A percentile compares a stretch with the other conserved stretches of the same genome.
Evolutionary conservation across 2,888 invertebrate species (phyloP).

Genomic region (Aplocera efformata): DNA sequence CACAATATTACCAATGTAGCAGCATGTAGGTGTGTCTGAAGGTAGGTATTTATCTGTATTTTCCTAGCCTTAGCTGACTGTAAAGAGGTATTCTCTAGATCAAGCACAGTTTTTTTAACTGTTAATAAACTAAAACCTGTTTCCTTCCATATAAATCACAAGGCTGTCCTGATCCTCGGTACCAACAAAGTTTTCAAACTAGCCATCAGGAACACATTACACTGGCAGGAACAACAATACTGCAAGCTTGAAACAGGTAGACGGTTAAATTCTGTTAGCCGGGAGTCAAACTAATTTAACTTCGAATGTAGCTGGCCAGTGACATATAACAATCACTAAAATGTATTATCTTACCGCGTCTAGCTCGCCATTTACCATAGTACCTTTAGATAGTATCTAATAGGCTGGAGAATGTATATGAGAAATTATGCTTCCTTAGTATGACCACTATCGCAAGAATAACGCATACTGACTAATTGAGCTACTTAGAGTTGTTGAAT

Average conservation of each 20-base stretch:
- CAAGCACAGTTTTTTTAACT: too few relatives aligned
- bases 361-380: too few relatives aligned
- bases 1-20: too few relatives aligned
- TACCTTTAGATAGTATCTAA: too few relatives aligned
- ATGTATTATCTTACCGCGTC: conserved; percentile 15
- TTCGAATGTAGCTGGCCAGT: conserved; percentile 44
- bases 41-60: too few relatives aligned
- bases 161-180: conserved; percentile 4
- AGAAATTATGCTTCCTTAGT: not conserved
- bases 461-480: conserved; percentile 15
- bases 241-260: conserved; percentile 32
- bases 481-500: conserved; percentile 26
- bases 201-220: conserved; percentile 21
- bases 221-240: conserved; percentile 23
- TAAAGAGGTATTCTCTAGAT: too few relatives aligned
- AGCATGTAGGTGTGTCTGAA: too few relatives aligned
- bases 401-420: too few relatives aligned
- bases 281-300: conserved; percentile 54
- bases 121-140: too few relatives aligned
- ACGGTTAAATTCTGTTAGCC: conserved; percentile 48
- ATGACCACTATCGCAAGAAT: not conserved
- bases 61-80: too few relatives aligned
- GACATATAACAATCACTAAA: conserved; percentile 33
- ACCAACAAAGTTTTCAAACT: conserved; percentile 10
- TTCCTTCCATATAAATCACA: not conserved